Evolutionary conservation across 2,797 vertebrate species (phyloP).

Genomic region (Microctenopoma stevenorrisi): DNA sequence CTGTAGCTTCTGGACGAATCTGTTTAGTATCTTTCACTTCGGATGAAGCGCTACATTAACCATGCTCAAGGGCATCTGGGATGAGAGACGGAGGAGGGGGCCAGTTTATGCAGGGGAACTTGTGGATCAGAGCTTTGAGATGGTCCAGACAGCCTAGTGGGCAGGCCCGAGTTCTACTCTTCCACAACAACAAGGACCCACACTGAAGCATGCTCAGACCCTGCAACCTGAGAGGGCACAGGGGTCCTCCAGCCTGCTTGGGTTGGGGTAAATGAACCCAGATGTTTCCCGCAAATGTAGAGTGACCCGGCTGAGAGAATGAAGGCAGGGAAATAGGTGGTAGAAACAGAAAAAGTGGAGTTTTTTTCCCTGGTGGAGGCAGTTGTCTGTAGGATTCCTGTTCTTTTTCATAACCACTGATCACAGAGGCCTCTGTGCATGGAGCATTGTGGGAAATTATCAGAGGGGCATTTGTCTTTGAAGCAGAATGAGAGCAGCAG

Average conservation of each 20-base stretch:
- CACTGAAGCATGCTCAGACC: slow-evolving; percentile 84
- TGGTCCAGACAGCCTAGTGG: slow-evolving; percentile 86
- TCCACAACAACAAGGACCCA: slow-evolving; percentile 87
- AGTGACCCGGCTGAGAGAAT: slow-evolving; percentile 70
- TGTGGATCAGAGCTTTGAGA: slow-evolving; percentile 86
- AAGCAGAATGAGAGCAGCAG: slow-evolving; percentile 79
- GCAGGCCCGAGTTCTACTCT: slow-evolving; percentile 73
- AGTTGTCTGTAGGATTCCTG: slow-evolving; percentile 88
- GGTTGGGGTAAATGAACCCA: slow-evolving; percentile 91
- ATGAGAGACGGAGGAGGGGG: slow-evolving; percentile 74
- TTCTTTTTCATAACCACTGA: slow-evolving; percentile 90
- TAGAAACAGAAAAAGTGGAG: slow-evolving; percentile 60
- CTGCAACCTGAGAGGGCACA: slow-evolving; percentile 91
- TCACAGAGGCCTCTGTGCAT: slow-evolving; percentile 85
- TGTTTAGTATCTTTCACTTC: slow-evolving; percentile 95
- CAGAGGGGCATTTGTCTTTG: slow-evolving; percentile 85
- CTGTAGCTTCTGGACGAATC: slow-evolving; percentile 90
- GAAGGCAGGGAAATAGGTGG: slow-evolving; percentile 39
- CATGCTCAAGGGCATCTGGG: slow-evolving; percentile 91
- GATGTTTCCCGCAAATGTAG: slow-evolving; percentile 88
- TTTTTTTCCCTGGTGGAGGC: slow-evolving; percentile 73
- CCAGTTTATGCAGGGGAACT: slow-evolving; percentile 63
- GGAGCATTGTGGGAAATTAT: slow-evolving; percentile 90
- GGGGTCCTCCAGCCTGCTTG: slow-evolving; percentile 75
- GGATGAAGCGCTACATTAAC: slow-evolving; percentile 92